phyloP scores from a whole-genome alignment of 1,140 invertebrate genomes.

The Macrobrachium rosenbergii region DNA sequence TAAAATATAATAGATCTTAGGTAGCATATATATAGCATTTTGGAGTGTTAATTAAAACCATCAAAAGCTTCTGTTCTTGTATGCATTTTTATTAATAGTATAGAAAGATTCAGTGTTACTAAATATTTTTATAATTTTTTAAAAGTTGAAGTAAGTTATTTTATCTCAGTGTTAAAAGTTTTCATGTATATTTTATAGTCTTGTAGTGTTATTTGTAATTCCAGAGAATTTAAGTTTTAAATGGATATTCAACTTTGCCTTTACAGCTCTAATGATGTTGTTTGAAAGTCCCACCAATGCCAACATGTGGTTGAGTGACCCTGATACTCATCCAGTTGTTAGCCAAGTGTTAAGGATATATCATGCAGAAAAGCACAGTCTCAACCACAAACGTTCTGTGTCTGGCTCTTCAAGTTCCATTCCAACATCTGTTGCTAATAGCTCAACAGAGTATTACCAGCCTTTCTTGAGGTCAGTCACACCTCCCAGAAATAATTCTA shows the following conservation, averaged over 20 bases:
- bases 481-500: slow-evolving; percentile 15
- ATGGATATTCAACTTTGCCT: slow-evolving; percentile 28
- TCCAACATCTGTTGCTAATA: background rate
- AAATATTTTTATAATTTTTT: too few species aligned
- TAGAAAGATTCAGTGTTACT: too few species aligned
- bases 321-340: slow-evolving; percentile 76
- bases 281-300: slow-evolving; percentile 76
- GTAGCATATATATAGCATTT: too few species aligned
- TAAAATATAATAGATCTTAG: too few species aligned
- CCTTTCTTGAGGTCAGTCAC: background rate
- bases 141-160: too few species aligned
- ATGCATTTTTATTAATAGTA: too few species aligned
- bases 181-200: too few species aligned
- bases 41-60: too few species aligned
- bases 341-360: slow-evolving; percentile 78
- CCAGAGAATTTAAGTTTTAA: too few species aligned
- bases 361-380: slow-evolving; percentile 76
- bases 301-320: slow-evolving; percentile 77
- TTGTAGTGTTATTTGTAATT: too few species aligned
- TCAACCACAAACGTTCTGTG: slow-evolving; percentile 17
- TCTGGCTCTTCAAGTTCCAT: slow-evolving; percentile 18
- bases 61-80: too few species aligned
- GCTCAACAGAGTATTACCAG: background rate
- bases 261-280: slow-evolving; percentile 77
- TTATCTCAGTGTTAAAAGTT: too few species aligned